These are phyloP conservation scores for Tromatobia lineatoria DNA, from an alignment of 2,888 invertebrate species.

Conservation along the genomic window DNA sequence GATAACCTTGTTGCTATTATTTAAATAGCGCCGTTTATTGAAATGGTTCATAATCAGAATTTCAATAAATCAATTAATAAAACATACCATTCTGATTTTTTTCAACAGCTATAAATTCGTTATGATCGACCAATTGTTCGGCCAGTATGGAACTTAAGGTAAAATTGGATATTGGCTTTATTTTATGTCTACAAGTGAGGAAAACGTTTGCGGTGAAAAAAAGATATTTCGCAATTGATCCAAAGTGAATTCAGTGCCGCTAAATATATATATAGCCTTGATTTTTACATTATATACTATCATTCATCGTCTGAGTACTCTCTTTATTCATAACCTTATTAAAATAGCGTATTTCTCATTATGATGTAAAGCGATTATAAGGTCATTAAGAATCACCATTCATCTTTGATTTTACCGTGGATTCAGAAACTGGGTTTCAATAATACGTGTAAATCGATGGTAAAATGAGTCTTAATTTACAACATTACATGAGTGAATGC, in stretches of 20 bases:
- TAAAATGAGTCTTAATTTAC: background rate
- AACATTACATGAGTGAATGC: background rate
- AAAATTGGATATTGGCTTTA: too few species aligned
- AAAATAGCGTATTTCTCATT: background rate
- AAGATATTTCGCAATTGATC: too few species aligned
- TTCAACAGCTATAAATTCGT: background rate
- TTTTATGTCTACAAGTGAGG: too few species aligned
- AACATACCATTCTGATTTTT: background rate
- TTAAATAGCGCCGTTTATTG: background rate
- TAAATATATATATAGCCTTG: background rate
- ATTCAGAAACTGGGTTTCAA: too few species aligned
- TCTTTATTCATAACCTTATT: too few species aligned
- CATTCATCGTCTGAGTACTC: too few species aligned
- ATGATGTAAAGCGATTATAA: too few species aligned
- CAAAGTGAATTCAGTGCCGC: background rate
- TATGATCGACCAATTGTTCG: background rate
- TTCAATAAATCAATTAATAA: background rate
- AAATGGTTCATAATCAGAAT: background rate
- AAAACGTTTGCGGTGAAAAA: too few species aligned
- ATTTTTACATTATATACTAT: too few species aligned
- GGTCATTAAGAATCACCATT: too few species aligned
- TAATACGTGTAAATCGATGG: background rate
- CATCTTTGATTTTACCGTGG: too few species aligned
- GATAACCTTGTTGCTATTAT: background rate
- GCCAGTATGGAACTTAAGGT: background rate